A percentile compares a stretch with the other conserved stretches of the same genome.
These are phyloP conservation scores for Andricus grossulariae DNA, from an alignment of 1,140 invertebrate genomes.

Conservation along the genomic window DNA sequence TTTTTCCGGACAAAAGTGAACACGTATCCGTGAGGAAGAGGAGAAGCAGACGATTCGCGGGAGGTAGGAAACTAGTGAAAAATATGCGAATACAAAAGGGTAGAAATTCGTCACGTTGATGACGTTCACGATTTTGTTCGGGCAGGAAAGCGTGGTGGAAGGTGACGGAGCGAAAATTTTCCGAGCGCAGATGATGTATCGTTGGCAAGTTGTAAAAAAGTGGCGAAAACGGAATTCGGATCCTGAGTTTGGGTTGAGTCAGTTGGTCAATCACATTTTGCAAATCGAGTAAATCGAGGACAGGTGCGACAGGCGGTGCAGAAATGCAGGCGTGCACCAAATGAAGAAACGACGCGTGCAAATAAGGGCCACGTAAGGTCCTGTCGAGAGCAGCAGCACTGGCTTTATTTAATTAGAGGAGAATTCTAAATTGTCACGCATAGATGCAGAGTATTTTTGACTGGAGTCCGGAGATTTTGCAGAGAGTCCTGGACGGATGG, in stretches of 20 bases:
- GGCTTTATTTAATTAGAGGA: not conserved
- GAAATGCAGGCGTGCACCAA: constrained; percentile 41
- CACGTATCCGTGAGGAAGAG: not conserved
- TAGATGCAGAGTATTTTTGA: not conserved
- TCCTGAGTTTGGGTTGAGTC: no score
- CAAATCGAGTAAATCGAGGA: not conserved
- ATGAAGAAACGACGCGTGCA: constrained; percentile 36
- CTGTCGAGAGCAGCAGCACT: not conserved
- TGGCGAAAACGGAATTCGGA: no score
- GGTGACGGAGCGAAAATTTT: constrained; percentile 23
- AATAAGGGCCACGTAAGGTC: constrained; percentile 19
- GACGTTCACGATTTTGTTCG: constrained; percentile 8
- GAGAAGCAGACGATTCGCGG: constrained; percentile 10
- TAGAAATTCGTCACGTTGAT: constrained; percentile 9
- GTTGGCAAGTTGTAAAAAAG: constrained; percentile 1
- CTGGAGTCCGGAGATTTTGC: not conserved
- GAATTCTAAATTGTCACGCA: not conserved
- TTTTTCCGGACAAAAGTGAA: no score
- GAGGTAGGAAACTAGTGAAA: constrained; percentile 22
- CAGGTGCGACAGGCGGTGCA: constrained; percentile 25
- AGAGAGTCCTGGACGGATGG: not conserved
- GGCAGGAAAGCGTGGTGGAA: not conserved
- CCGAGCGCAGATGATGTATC: not conserved
- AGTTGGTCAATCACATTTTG: not conserved
- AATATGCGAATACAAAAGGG: constrained; percentile 9